Base-by-base conservation (phyloP, 2,888 invertebrate genomes). In the Cyclophora punctaria region DNA sequence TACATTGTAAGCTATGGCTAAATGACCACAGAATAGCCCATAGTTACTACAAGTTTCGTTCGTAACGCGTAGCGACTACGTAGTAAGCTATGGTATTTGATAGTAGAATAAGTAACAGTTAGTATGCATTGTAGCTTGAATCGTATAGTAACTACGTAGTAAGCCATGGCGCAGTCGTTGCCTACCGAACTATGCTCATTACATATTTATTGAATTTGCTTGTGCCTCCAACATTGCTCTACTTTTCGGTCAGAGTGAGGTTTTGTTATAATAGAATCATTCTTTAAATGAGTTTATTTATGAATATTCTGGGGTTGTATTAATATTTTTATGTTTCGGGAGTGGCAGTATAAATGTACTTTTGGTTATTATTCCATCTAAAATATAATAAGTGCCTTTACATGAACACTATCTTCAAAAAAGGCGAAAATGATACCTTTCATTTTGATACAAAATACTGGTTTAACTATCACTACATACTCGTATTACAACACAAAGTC, bases 161-260 rank as follows among this genome's bases (percentile, higher is more conserved):
- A 42, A 45, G 6, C 45, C 48, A 44, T 48, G 44, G 44, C n/a
- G 34, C 40, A 48, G 40, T 50, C 56, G 65, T 62, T 66, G 60
- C 59, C 56, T 54, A 56, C 60, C 57, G 56, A 64, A 69, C 67
- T 69, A 69, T 60, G 59, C 66, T 68, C 56, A 66, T 75, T 68
- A 73, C 58, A 67, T 75, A 76, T 74, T 73, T 71, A 75, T 67
- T 64, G 67, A 63, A 68, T 72, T 69, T 64, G 63, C 65, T 58
- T 63, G 60, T 34, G 44, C 58, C 57, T 62, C 51, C 53, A 47
- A 44, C 56, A 57, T 52, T 55, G 65, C 55, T 64, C 66, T 50
- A 67, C 57, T 66, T 69, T 70, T 69, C 62, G 58, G 59, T 64
- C 66, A 61, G 61, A 59, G 54, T 65, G 37, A 37, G 57, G 50